Evolutionary conservation across 2,888 invertebrate species (phyloP).

Genomic region (Cosmia pyralina): DNA sequence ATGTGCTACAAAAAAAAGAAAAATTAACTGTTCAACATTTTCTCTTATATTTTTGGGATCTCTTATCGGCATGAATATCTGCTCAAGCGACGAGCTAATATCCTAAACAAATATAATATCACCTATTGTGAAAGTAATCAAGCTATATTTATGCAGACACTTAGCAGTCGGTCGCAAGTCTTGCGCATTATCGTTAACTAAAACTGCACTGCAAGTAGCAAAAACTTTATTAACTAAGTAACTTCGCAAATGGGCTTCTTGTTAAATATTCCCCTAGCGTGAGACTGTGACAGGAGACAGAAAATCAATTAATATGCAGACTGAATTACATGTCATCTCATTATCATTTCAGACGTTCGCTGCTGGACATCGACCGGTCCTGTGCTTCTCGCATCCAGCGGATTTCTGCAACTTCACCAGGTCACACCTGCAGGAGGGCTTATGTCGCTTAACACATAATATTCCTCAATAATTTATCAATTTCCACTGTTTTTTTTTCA

Average conservation of each 20-base stretch:
- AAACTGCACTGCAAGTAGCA: conserved; percentile 21
- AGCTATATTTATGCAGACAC: conserved; percentile 23
- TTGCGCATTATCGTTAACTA: conserved; percentile 37
- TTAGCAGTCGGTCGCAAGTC: conserved; percentile 26
- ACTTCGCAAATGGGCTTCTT: conserved; percentile 21
- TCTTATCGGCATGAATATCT: not conserved
- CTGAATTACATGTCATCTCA: not conserved
- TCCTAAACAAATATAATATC: not conserved
- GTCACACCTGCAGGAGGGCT: not conserved
- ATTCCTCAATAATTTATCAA: not conserved
- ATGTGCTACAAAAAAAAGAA: not conserved
- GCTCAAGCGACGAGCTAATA: not conserved
- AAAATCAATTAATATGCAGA: not conserved
- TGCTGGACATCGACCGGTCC: not conserved
- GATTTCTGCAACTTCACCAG: not conserved
- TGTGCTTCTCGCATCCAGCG: not conserved
- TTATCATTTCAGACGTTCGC: not conserved
- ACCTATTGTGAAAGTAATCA: conserved; percentile 22
- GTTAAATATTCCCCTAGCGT: not conserved
- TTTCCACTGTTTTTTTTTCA: not conserved
- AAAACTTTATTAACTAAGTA: conserved; percentile 9
- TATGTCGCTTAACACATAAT: not conserved
- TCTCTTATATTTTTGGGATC: not conserved
- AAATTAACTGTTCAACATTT: not conserved
- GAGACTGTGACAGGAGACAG: not conserved